A percentile compares a stretch with the other conserved stretches of the same genome.
These are phyloP conservation scores for Scotopteryx bipunctaria DNA, from an alignment of 2,888 invertebrate species.

Conservation along the genomic window DNA sequence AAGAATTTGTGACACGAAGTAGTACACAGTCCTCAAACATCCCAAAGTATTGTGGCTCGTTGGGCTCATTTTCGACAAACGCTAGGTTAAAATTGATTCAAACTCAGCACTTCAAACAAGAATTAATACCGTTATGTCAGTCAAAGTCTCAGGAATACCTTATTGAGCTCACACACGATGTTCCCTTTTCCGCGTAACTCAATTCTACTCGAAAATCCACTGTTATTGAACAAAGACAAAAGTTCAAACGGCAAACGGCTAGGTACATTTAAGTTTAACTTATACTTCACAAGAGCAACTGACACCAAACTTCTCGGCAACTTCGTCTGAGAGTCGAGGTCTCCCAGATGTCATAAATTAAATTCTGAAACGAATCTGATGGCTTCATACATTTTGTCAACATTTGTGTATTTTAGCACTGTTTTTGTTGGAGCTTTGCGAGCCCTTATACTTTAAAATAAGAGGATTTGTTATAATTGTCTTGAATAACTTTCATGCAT, in stretches of 20 bases:
- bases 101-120: slow-evolving; percentile 4
- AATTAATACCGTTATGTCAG: slow-evolving; percentile 3
- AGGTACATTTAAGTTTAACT: slow-evolving; percentile 44
- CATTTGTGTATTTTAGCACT: slow-evolving; percentile 25
- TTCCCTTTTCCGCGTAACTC: slow-evolving; percentile 26
- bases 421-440: slow-evolving; percentile 24
- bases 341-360: slow-evolving; percentile 52
- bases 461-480: too few relatives aligned
- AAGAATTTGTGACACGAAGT: too few relatives aligned
- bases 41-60: too few relatives aligned
- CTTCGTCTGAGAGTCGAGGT: slow-evolving; percentile 40
- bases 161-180: slow-evolving; percentile 26
- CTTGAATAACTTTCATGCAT: background rate
- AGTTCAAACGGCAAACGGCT: slow-evolving; percentile 42
- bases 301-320: slow-evolving; percentile 52
- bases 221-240: slow-evolving; percentile 48
- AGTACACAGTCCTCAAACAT: too few relatives aligned
- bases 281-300: slow-evolving; percentile 53
- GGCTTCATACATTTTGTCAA: slow-evolving; percentile 19
- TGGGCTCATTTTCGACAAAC: too few relatives aligned
- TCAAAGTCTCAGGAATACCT: slow-evolving; percentile 8
- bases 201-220: slow-evolving; percentile 27
- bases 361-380: slow-evolving; percentile 40
- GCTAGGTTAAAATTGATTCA: too few relatives aligned
- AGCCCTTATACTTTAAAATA: background rate